Base-by-base conservation (phyloP, 2,888 invertebrate genomes). In the Masnerella sp. region DNA sequence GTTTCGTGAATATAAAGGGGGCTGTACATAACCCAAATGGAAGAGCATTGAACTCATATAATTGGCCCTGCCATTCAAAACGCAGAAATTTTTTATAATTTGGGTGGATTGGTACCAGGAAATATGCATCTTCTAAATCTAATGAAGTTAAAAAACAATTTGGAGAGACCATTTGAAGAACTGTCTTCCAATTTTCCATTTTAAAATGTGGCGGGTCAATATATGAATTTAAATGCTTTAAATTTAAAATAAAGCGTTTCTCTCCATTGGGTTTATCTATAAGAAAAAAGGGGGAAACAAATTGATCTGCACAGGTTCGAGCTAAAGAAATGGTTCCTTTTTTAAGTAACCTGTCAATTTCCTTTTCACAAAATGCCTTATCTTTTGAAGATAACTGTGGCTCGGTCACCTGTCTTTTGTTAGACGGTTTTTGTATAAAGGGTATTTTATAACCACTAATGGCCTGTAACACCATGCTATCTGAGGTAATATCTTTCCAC, bases 361-460 rank as follows among this genome's bases (percentile, higher is more conserved):
- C 38, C 7, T 2, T 15, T 17, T 38, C 5, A 17, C 38, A 17
- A 38, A 8, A 15, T 9, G 2, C 1, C 17, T 17, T 38, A 38
- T 38, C 38, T 2, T 1, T 17, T 17, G 15, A 8, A 9, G 17
- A 38, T 7, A 38, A n/a, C 2, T 12, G 1, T 11, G 42, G 42
- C 5, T 42, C 42, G 2, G 30, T 9, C 3, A 30, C 5, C 15
- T 38, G 15, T 17, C n/a, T 42, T 20, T 20, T 42, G 3, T 11
- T 25, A 1, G 8, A 1, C 8, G 43, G 43, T 2, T 12, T 25
- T 22, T 25, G 14, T 8, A 11, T 14, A 8, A 47, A 30, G 17
- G 47, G 38, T 1, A 52, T 36, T 25, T 22, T 52, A 15, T 52
- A 52, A 14, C 51, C 51, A 2, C 12, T 49, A 9, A 49, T 9